These are phyloP conservation scores for Halichoeres trimaculatus DNA, from an alignment of 2,113 vertebrate genomes.

Conservation along the genomic window DNA sequence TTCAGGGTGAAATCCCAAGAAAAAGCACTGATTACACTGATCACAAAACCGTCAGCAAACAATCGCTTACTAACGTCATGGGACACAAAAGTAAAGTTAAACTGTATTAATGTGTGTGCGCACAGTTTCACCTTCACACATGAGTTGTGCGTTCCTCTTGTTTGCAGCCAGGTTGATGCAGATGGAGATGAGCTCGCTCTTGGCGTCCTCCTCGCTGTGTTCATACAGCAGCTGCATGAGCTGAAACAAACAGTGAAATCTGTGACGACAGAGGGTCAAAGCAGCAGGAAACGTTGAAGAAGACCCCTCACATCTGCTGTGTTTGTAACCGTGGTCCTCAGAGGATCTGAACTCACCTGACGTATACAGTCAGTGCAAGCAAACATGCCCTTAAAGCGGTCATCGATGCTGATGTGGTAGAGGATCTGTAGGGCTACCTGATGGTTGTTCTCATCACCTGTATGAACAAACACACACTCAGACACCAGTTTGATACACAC, in stretches of 20 bases:
- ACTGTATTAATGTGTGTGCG: too few relatives aligned
- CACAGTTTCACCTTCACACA: conserved; percentile 90
- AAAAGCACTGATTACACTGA: too few relatives aligned
- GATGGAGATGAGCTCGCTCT: conserved; percentile 94
- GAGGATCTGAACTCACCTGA: conserved; percentile 84
- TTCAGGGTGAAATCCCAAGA: too few relatives aligned
- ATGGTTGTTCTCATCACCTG: conserved; percentile 92
- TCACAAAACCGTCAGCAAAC: too few relatives aligned
- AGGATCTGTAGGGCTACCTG: conserved; percentile 93
- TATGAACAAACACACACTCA: conserved; percentile 13
- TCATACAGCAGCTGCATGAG: conserved; percentile 97
- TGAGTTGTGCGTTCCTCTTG: conserved; percentile 93
- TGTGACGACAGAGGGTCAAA: neutral
- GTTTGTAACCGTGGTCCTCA: too few relatives aligned
- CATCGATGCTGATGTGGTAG: conserved; percentile 97
- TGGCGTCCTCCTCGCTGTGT: conserved; percentile 89
- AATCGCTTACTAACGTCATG: too few relatives aligned
- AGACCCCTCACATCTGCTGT: too few relatives aligned
- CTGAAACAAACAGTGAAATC: conserved; percentile 72
- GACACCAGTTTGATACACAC: neutral
- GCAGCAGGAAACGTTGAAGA: too few relatives aligned
- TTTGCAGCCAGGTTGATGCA: conserved; percentile 98
- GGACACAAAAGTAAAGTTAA: too few relatives aligned
- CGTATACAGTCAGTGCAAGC: conserved; percentile 96
- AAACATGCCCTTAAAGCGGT: conserved; percentile 96